Base-by-base conservation (phyloP, 2,797 vertebrate genomes). In the Galaxias olidus region DNA sequence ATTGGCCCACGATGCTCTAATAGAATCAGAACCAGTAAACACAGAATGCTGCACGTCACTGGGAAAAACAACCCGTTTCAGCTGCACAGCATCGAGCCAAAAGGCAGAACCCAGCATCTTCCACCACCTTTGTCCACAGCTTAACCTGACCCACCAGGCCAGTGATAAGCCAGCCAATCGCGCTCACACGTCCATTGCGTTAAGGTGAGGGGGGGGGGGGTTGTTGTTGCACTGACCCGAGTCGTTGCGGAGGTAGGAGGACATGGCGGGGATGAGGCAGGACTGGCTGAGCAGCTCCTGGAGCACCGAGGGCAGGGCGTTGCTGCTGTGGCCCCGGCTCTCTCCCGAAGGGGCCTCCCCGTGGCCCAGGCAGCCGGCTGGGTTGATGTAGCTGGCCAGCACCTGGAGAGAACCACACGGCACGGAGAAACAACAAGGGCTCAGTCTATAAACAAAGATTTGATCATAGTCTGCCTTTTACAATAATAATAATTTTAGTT, bases 191-290 rank as follows among this genome's bases (percentile, higher is more conserved):
- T 30, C 30, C 30, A 30, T 30, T n/a, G n/a, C n/a, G n/a, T n/a
- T n/a, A n/a, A n/a, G n/a, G n/a, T n/a, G n/a, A 57, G 0, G 59
- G 20, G 55, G 11, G 8, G 19, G 41, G 54, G 10, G 15, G 42
- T 2, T 1, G 44, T 30, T 30, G n/a, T 30, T 30, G n/a, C 70
- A 12, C 41, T 62, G 93, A 98, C 97, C 97, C 59, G 97, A 99
- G 88, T 99, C 97, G 0, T 98, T 98, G 81, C 96, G 94, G 13
- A 99, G 93, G 80, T 99, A 99, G 0, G 97, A 99, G 0, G 97
- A 98, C 97, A 99, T 98, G 63, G 96, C 96, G 0, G 96, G 97
- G 87, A 98, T 96, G 79, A 99, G 96, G 85, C 97, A 98, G 69
- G 96, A 98, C 60, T 99, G 97, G 81, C 95, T 96, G 68, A 99